Evolutionary conservation across 1,140 invertebrate genomes (phyloP), one percentile per base, ranked within the genome.

Genomic region (Steinernema khuongi): DNA sequence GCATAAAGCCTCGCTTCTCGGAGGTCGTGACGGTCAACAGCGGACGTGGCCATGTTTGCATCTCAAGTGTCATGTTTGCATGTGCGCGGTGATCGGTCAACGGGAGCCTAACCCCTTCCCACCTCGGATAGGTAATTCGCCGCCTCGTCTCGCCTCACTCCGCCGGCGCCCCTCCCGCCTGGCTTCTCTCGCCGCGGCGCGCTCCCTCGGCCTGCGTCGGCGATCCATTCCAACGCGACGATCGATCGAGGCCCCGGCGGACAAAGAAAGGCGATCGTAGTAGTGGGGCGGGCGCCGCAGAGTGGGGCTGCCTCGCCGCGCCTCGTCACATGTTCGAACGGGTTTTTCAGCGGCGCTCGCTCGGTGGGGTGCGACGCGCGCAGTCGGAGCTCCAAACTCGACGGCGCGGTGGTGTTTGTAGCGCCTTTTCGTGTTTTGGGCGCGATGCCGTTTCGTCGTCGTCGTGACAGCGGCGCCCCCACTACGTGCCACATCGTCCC

Each of bases 311-410:
- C 50, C 7, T 60, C 50, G 14, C 50, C 26, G 50, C 50, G n/a
- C 50, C 4, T 22, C 50, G 19, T 60, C 50, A 60, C 50, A 60
- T 60, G 50, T 60, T 60, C 50, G 50, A 60, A 60, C 50, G 50
- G 22, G 50, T 60, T 60, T 60, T 60, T 60, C 50, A 17, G 50
- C 36, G n/a, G n/a, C n/a, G n/a, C n/a, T n/a, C n/a, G 50, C 50
- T 60, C 50, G 22, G 50, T 60, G 14, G 11, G 50, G 50, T 26
- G 50, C 11, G 50, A 60, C 50, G 50, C 50, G 50, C 50, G 50
- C 50, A 60, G 50, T 60, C 50, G 7, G 50, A 26, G 50, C 50
- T 22, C 50, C 50, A 60, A 60, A 60, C 50, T 60, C 50, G 50
- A 26, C 50, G 11, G 50, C 50, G 14, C 50, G 50, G 7, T 22